These are phyloP conservation scores for Pterophyllum scalare DNA, from an alignment of 2,113 vertebrate genomes.

Conservation along the genomic window DNA sequence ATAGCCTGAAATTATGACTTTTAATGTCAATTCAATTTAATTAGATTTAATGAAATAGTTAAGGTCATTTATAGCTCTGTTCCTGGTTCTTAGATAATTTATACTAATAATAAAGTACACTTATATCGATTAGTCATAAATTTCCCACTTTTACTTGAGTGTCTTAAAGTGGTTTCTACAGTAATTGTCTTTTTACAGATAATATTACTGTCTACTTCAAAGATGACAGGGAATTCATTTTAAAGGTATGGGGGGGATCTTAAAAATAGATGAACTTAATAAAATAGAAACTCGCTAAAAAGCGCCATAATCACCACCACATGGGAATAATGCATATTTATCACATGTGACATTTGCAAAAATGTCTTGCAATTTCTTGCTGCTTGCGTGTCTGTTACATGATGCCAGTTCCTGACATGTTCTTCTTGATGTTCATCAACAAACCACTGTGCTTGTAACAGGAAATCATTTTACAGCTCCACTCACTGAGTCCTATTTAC, in stretches of 20 bases:
- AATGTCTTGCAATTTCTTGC: constrained; percentile 14
- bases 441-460: constrained; percentile 66
- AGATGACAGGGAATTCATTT: constrained; percentile 51
- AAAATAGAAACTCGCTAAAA: neutral
- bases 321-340: constrained; percentile 23
- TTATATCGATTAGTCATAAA: constrained; percentile 77
- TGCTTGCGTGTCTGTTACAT: constrained; percentile 15
- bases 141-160: constrained; percentile 61
- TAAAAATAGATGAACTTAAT: neutral
- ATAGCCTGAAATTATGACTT: constrained; percentile 71
- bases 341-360: constrained; percentile 20
- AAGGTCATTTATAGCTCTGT: constrained; percentile 75
- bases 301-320: constrained; percentile 5
- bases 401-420: constrained; percentile 43
- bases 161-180: constrained; percentile 60
- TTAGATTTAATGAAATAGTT: constrained; percentile 79
- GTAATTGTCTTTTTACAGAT: constrained; percentile 73
- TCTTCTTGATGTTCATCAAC: constrained; percentile 60
- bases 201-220: constrained; percentile 64
- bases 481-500: constrained; percentile 69
- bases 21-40: constrained; percentile 79
- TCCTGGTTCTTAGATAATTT: constrained; percentile 70
- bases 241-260: constrained; percentile 30
- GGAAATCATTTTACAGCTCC: constrained; percentile 73
- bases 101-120: constrained; percentile 77